Base-by-base conservation (phyloP, 2,888 invertebrate genomes). In the Cantharis lateralis region DNA sequence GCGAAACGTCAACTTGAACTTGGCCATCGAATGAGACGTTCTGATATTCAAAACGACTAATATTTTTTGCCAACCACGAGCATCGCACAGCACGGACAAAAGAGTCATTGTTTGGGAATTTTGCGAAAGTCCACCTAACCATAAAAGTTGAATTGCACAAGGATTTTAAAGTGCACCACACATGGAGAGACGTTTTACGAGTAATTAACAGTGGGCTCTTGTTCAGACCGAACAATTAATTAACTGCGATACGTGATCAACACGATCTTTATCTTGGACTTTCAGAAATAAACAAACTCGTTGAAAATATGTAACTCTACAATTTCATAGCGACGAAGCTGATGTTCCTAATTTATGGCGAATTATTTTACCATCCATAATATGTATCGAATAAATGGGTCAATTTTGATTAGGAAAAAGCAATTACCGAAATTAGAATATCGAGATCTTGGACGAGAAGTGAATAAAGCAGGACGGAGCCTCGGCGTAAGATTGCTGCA, bases 151-250 rank as follows among this genome's bases (percentile, higher is more conserved):
- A 77, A 77, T 77, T 71, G 74, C 69, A 69, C 15, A 74, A 71
- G 74, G 62, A 68, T 74, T 76, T 76, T 74, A 71, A 74, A 74
- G 70, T 79, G 79, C 78, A 71, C 82, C 82, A 82, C 82, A 82
- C 82, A 82, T 78, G 81, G 81, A 82, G 82, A 79, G 79, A 83
- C 82, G 81, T 77, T 76, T 77, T 73, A 74, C 75, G 79, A 78
- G 79, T 79, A 79, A 79, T 79, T 79, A 79, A 79, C 77, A 74
- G 79, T 78, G 74, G 82, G 77, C 74, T 72, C 76, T 80, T 81
- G 82, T 82, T 81, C 78, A 74, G 74, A 77, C 79, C 81, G 83
- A 83, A 81, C 82, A 84, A 85, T 85, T 85, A 85, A 85, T 85
- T 85, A 85, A 83, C 82, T 81, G 72, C 77, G 79, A 84, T 84